A percentile compares a stretch with the other conserved stretches of the same genome.
phyloP scores from a whole-genome alignment of 2,888 invertebrate species.

The Malachius bipustulatus region DNA sequence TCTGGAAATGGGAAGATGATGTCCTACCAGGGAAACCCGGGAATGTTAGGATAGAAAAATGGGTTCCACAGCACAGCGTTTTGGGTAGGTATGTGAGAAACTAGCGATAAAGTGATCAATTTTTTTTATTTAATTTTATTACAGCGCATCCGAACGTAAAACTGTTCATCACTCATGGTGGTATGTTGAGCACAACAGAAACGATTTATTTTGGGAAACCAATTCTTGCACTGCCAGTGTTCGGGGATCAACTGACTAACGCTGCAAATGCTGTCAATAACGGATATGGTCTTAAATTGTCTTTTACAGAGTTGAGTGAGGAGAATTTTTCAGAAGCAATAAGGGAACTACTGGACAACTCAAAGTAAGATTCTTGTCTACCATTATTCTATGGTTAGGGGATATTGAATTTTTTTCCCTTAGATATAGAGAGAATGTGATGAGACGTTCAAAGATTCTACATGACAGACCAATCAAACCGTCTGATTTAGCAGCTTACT shows the following conservation, averaged over 20 bases:
- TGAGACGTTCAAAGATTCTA: no score
- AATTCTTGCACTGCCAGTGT: constrained; percentile 19
- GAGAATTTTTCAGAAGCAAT: constrained; percentile 15
- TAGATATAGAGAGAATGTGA: no score
- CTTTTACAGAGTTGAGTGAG: constrained; percentile 15
- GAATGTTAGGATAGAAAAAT: not conserved
- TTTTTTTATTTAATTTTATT: no score
- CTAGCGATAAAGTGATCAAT: no score
- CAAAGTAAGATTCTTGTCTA: constrained; percentile 15
- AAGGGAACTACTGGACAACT: constrained; percentile 16
- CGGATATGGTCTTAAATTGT: constrained; percentile 17
- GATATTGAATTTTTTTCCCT: no score
- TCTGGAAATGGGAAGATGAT: constrained; percentile 1
- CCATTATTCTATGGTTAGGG: no score
- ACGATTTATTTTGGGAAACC: constrained; percentile 19
- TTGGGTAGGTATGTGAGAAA: constrained; percentile 3
- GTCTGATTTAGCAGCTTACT: no score
- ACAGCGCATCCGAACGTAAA: constrained; percentile 21
- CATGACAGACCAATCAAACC: no score
- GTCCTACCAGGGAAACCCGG: not conserved
- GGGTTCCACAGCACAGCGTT: not conserved
- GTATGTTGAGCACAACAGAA: constrained; percentile 20
- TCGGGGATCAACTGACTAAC: constrained; percentile 20
- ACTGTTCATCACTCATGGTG: constrained; percentile 21
- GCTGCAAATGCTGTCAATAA: constrained; percentile 13